Base-by-base conservation (phyloP, 2,797 vertebrate species). In the Notolabrus celidotus region DNA sequence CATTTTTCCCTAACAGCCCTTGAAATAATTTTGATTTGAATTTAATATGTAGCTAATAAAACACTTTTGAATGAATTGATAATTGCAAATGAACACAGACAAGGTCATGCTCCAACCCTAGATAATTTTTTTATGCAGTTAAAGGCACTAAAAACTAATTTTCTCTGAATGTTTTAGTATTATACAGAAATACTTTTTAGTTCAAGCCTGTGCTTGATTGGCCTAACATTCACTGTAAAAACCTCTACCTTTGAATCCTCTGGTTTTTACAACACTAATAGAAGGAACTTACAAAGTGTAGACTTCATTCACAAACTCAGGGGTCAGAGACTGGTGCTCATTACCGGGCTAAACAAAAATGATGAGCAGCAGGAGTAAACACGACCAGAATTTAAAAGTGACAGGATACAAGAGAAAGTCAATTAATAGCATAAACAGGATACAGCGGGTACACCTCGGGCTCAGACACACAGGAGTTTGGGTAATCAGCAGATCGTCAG, bases 41-140 rank as follows among this genome's bases (percentile, higher is more conserved):
- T 54, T 34, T 7, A 15, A 39, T n/a, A 16, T 2, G 7, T 23
- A 15, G 5, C 39, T 56, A 22, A 41, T 62, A 12, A 54, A 55
- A 54, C 31, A 22, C 43, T 25, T 56, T 20, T n/a, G 3, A 31
- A 45, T 22, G 39, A 2, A 42, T 56, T 11, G 56, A 36, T 27
- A 12, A 14, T 8, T 17, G 17, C 49, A 52, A 1, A 41, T 55
- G 17, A 15, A 39, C 20, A 31, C 23, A 41, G 42, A 46, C 25
- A 38, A 71, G 43, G 46, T 31, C 42, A 27, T 49, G 12, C 31
- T 1, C 22, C 0, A 43, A 23, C 39, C 15, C 2, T 29, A 20
- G 42, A 17, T 19, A n/a, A 38, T 57, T 56, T 63, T 58, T 77
- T 36, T 19, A 43, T 50, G 25, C 23, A 33, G 22, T 50, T 31